Conservation (phyloP, 1,140 invertebrate species). For the Bursaphelenchus mucronatus region DNA sequence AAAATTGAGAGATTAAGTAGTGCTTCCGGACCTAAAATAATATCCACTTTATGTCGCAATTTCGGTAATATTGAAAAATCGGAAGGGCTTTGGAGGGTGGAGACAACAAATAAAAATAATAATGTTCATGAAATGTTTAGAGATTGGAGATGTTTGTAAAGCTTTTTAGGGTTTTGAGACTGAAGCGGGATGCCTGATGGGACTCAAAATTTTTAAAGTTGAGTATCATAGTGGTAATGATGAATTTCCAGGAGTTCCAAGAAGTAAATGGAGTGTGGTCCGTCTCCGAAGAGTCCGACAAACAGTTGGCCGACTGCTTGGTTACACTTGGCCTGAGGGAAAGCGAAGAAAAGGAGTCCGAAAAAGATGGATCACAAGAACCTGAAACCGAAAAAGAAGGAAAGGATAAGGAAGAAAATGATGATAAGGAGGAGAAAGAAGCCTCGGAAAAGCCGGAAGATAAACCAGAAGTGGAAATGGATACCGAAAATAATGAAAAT, state of each 20-base stretch:
- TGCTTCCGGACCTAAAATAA: neutral
- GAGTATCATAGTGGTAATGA: constrained; percentile 67
- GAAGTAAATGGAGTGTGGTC: constrained; percentile 95
- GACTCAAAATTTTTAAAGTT: constrained; percentile 61
- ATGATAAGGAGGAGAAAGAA: constrained; percentile 50
- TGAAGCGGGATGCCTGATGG: too few species aligned
- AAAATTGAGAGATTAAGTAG: neutral
- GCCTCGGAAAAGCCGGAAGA: constrained; percentile 43
- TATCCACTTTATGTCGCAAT: neutral
- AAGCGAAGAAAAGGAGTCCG: constrained; percentile 62
- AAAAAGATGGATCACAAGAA: constrained; percentile 30
- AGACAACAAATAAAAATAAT: too few species aligned
- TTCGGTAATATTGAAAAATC: too few species aligned
- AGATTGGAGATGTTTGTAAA: too few species aligned
- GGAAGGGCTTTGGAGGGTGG: too few species aligned
- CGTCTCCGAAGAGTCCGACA: constrained; percentile 70
- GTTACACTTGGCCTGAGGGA: constrained; percentile 12
- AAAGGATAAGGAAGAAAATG: constrained; percentile 55
- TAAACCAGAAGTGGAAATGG: constrained; percentile 58
- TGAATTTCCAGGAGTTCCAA: constrained; percentile 75
- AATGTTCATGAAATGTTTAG: too few species aligned
- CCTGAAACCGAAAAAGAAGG: constrained; percentile 47
- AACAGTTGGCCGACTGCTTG: constrained; percentile 66
- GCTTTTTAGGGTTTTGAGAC: too few species aligned
- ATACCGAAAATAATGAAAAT: constrained; percentile 46